Conservation (phyloP, 1,140 invertebrate genomes). For the Drosophila funebris region DNA sequence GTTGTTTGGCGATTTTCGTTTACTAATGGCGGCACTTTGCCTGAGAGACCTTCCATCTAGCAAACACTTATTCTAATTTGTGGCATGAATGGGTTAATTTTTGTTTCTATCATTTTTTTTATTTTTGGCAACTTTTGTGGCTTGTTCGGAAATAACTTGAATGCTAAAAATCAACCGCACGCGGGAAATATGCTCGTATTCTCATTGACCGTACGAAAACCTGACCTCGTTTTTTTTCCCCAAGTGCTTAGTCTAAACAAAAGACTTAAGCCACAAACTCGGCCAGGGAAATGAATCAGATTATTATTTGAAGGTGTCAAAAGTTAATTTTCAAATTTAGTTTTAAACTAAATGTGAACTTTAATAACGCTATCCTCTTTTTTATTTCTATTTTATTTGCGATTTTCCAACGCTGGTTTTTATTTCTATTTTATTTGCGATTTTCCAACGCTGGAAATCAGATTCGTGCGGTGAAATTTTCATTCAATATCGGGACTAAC, state of each 20-base stretch:
- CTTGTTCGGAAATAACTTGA: conserved; percentile 13
- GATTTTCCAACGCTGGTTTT: not conserved
- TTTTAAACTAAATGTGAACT: not conserved
- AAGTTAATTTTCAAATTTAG: conserved; percentile 34
- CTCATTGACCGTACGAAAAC: conserved; percentile 15
- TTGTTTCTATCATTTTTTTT: conserved; percentile 13
- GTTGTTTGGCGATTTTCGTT: conserved; percentile 32
- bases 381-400: no score
- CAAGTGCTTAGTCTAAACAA: conserved; percentile 30
- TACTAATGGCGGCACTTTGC: conserved; percentile 68
- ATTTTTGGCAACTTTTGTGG: conserved; percentile 42
- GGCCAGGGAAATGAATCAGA: conserved; percentile 37
- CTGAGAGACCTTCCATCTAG: conserved; percentile 58
- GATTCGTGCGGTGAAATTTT: conserved; percentile 47
- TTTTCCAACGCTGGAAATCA: conserved; percentile 2
- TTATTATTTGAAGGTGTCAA: conserved; percentile 6
- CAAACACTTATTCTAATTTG: conserved; percentile 78
- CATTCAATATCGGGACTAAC: conserved; percentile 5
- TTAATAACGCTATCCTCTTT: conserved; percentile 14
- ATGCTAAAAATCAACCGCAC: conserved; percentile 26
- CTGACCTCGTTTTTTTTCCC: conserved; percentile 41
- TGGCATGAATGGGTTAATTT: conserved; percentile 50
- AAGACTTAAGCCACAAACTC: conserved; percentile 44
- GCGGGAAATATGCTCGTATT: conserved; percentile 26
- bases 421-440: no score